phyloP scores from a whole-genome alignment of 2,888 invertebrate genomes.

The Scaptodrosophila latifasciaeformis region DNA sequence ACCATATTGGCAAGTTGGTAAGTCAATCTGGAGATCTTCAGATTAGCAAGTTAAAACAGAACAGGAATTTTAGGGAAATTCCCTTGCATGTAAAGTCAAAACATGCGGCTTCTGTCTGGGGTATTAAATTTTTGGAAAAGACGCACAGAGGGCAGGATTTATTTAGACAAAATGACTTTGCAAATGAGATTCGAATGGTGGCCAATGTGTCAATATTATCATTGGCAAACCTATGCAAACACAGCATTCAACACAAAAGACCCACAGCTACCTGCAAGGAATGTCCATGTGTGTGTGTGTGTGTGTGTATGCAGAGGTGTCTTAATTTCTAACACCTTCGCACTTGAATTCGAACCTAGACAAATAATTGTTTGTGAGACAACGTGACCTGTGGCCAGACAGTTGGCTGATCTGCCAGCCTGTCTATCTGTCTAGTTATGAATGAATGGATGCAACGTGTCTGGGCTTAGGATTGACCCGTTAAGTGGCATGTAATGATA shows the following conservation, averaged over 20 bases:
- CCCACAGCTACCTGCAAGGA: slow-evolving; percentile 49
- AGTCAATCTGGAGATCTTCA: slow-evolving; percentile 67
- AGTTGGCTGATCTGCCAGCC: slow-evolving; percentile 46
- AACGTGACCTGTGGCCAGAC: slow-evolving; percentile 60
- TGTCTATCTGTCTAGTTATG: slow-evolving; percentile 22
- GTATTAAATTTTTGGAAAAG: slow-evolving; percentile 41
- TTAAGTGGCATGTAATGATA: slow-evolving; percentile 52
- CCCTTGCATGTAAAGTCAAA: slow-evolving; percentile 58
- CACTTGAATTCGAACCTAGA: slow-evolving; percentile 34
- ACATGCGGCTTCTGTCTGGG: slow-evolving; percentile 53
- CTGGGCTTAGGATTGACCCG: slow-evolving; percentile 9
- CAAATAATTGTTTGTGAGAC: slow-evolving; percentile 23
- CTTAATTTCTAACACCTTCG: slow-evolving; percentile 64
- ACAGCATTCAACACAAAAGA: slow-evolving; percentile 7
- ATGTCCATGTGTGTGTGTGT: slow-evolving; percentile 24
- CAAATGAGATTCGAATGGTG: slow-evolving; percentile 68
- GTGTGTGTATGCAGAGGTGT: slow-evolving; percentile 50
- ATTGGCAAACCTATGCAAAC: slow-evolving; percentile 57
- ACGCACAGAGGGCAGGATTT: slow-evolving; percentile 54
- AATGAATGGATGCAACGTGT: slow-evolving; percentile 38
- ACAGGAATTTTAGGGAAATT: slow-evolving; percentile 32
- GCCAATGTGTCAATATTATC: slow-evolving; percentile 68
- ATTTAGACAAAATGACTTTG: slow-evolving; percentile 71
- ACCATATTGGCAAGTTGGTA: slow-evolving; percentile 68
- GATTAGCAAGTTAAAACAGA: slow-evolving; percentile 33